These are phyloP conservation scores for Apeltes quadracus DNA, from an alignment of 2,113 vertebrate species.

Conservation along the genomic window DNA sequence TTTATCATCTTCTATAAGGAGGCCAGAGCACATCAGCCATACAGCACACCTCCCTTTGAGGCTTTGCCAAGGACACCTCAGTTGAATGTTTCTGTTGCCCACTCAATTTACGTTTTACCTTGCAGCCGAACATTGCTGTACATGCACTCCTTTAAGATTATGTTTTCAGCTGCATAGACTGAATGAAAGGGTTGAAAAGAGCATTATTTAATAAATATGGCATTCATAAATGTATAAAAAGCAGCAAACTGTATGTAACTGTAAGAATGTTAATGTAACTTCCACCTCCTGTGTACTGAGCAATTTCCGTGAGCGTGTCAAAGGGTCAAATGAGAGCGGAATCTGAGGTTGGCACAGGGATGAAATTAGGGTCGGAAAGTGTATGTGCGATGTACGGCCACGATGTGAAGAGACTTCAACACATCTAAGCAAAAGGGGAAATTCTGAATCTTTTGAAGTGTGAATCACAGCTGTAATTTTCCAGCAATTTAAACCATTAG, in stretches of 20 bases:
- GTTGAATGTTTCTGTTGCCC: not conserved
- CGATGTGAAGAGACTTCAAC: slow-evolving; percentile 65
- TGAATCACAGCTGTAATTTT: slow-evolving; percentile 72
- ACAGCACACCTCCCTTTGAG: not conserved
- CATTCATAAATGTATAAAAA: slow-evolving; percentile 22
- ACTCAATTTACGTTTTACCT: slow-evolving; percentile 19
- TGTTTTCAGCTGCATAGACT: not conserved
- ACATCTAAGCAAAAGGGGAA: slow-evolving; percentile 67
- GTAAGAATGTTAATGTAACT: slow-evolving; percentile 17
- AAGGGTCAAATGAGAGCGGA: slow-evolving; percentile 52
- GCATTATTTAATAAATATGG: slow-evolving; percentile 8
- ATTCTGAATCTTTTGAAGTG: slow-evolving; percentile 75
- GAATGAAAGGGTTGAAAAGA: slow-evolving; percentile 13
- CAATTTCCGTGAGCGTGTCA: slow-evolving; percentile 25
- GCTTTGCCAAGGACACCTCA: slow-evolving; percentile 1
- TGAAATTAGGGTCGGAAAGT: slow-evolving; percentile 60
- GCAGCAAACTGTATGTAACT: slow-evolving; percentile 12
- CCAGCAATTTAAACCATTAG: slow-evolving; percentile 71
- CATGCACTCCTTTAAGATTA: slow-evolving; percentile 17
- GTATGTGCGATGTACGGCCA: slow-evolving; percentile 53
- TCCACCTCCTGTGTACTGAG: slow-evolving; percentile 19
- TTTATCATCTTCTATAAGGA: not conserved
- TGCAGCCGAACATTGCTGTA: slow-evolving; percentile 8
- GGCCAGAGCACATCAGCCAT: not conserved
- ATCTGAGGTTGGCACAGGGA: slow-evolving; percentile 25